A percentile compares a stretch with the other conserved stretches of the same genome.
phyloP scores from a whole-genome alignment of 2,113 vertebrate genomes.

The Phoenicopterus ruber region DNA sequence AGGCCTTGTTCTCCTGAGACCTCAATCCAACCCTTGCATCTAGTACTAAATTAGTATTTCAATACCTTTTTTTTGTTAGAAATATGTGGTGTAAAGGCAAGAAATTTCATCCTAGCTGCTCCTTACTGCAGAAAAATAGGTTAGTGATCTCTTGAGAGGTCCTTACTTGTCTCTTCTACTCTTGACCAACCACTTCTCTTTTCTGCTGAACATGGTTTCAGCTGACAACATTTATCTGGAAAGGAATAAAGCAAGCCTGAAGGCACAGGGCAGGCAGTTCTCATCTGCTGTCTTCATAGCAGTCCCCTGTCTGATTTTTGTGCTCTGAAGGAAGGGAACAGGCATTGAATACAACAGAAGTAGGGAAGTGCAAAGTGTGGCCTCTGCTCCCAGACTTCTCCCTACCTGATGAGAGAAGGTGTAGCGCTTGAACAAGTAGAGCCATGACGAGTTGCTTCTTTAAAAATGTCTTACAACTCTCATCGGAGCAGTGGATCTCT shows the following conservation, averaged over 20 bases:
- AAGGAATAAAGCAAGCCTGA: neutral
- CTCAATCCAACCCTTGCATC: neutral
- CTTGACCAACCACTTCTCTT: neutral
- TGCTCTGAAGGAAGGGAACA: neutral
- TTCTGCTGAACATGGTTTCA: neutral
- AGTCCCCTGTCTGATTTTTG: neutral
- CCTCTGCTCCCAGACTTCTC: neutral
- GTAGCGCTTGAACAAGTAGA: neutral
- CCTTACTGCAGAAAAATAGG: neutral
- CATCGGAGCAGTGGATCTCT: neutral
- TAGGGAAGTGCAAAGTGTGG: neutral
- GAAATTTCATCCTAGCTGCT: neutral
- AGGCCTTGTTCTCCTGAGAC: neutral
- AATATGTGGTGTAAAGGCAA: neutral
- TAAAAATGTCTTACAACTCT: neutral
- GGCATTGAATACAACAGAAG: neutral
- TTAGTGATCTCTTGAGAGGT: slow-evolving; percentile 30
- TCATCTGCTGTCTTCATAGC: neutral
- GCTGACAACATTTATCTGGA: neutral
- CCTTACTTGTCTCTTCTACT: neutral
- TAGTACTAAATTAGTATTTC: neutral
- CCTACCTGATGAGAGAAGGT: neutral
- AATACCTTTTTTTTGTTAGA: neutral
- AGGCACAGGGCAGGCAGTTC: neutral
- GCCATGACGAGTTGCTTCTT: neutral